Evolutionary conservation across 2,888 invertebrate genomes (phyloP), one percentile per base, ranked within the genome.

Genomic region (Periphyllus acericola): DNA sequence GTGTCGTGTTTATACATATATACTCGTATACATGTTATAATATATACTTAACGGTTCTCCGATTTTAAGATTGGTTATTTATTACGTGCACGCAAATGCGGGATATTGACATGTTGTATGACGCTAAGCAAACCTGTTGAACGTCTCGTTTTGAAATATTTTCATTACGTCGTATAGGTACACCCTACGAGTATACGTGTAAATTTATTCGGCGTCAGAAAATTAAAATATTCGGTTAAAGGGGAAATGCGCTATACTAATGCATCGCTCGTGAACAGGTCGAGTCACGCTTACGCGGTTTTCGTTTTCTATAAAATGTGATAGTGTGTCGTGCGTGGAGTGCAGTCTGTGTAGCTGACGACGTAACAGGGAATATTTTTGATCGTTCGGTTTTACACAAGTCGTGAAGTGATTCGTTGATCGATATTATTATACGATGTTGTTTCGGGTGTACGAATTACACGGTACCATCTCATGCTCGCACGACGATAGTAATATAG

Each of bases 161-260:
- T 74, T 83, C 83, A 55, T 36, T 36, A 29, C 11, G 21, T 74
- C 46, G 52, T 72, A n/a, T 55, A 60, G n/a, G n/a, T n/a, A n/a
- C n/a, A n/a, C n/a, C 60, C 60, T 21, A 17, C 46, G 25, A 14
- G 11, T 83, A n/a, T n/a, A n/a, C n/a, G n/a, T n/a, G n/a, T n/a
- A n/a, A 74, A 83, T 83, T 83, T 83, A 74, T 83, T 74, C 74
- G 74, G 83, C n/a, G 74, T 74, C 36, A 60, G n/a, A 36, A 74
- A 83, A 83, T 83, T 83, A 32, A 83, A 83, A 74, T 83, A 60
- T 83, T 55, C 29, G 8, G 34, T 55, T 55, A 36, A n/a, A 55
- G 11, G n/a, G 55, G 55, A 55, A 36, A 60, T 21, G 6, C 14
- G 32, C 32, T 5, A 68, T 68, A n/a, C 6, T 80, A 66, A 25